phyloP scores from a whole-genome alignment of 2,113 vertebrate species.

The Laticauda laticaudata region DNA sequence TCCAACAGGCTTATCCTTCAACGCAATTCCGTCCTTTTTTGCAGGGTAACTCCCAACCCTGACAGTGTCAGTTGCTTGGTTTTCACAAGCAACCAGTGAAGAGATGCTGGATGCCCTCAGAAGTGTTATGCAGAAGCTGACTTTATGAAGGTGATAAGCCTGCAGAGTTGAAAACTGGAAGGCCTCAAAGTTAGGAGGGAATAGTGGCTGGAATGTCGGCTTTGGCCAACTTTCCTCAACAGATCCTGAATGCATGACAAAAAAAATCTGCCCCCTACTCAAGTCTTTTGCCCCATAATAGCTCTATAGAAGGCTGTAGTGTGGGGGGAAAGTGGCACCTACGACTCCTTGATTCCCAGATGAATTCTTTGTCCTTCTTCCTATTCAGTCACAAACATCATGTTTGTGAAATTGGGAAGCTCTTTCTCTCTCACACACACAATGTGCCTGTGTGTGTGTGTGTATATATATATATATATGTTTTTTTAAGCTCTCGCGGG shows the following conservation, averaged over 20 bases:
- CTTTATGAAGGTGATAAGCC: background rate
- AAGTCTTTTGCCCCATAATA: background rate
- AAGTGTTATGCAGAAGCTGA: background rate
- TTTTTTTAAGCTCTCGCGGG: no score
- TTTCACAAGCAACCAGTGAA: background rate
- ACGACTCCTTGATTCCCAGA: background rate
- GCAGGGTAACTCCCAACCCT: background rate
- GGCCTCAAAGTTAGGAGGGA: background rate
- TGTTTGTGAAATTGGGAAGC: background rate
- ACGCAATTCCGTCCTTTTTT: no score
- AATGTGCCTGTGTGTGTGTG: background rate
- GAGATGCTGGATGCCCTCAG: no score
- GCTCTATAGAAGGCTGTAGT: background rate
- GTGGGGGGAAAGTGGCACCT: accelerated
- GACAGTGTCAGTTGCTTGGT: background rate
- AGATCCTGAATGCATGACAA: background rate
- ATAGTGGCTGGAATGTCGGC: background rate
- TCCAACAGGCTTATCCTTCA: background rate
- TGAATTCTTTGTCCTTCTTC: background rate
- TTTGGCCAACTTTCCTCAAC: background rate
- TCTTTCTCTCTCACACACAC: background rate
- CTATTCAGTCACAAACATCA: background rate
- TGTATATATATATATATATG: no score
- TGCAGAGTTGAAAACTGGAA: background rate
- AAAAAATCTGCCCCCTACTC: background rate